Base-by-base conservation (phyloP, 2,797 vertebrate species). In the Rhinella marina region DNA sequence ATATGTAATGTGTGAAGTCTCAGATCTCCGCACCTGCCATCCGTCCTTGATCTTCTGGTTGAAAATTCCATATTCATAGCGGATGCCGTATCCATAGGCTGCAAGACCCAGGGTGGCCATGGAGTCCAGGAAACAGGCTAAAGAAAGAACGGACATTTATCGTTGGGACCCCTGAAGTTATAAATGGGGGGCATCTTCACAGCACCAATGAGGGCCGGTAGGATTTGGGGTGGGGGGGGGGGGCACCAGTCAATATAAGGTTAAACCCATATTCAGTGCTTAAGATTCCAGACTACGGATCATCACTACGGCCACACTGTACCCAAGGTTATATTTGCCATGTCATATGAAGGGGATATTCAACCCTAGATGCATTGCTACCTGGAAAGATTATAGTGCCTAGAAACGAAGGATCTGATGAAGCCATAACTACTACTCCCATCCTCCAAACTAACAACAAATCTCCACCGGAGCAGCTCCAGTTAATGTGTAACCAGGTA, bases 31-130 rank as follows among this genome's bases (percentile, higher is more conserved):
- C 91, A 98, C 98, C 97, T 99, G 98, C 98, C 98, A 99, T 23
- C 98, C 98, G 0, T 97, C 95, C 90, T 94, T 94, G 90, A 99
- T 98, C 92, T 97, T 99, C 95, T 99, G 98, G 92, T 99, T 99
- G 92, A 99, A 99, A 93, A 99, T 99, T 1, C 98, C 98, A 4
- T 98, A 99, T 90, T 99, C 98, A 0, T 99, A 99, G 79, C 98
- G 95, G 81, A 99, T 99, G 78, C 98, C 98, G 2, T 99, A 99
- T 64, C 98, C 98, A 0, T 99, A 99, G 0, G 98, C 98, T 25
- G 98, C 98, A 7, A 99, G 96, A 29, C 98, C 98, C 92, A 99
- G 91, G 0, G 98, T 99, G 10, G 98, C 98, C 98, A 99, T 98
- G 0, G 95, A 96, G 87, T 96, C 95, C 50, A 96, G 90, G 91